phyloP scores from a whole-genome alignment of 2,797 vertebrate species.

The Enoplosus armatus region DNA sequence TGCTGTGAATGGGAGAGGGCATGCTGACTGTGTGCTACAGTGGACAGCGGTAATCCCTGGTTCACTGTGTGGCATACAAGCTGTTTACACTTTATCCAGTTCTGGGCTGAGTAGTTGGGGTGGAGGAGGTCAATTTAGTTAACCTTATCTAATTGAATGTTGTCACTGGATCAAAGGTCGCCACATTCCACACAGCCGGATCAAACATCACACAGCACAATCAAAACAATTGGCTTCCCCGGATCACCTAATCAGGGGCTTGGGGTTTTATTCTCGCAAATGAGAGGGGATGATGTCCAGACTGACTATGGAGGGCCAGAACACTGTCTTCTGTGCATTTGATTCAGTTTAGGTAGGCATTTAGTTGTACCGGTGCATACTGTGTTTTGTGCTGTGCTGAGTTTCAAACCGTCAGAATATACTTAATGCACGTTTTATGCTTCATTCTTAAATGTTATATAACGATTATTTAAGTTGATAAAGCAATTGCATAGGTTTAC shows the following conservation, averaged over 20 bases:
- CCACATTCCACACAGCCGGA: conserved; percentile 81
- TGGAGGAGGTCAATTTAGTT: conserved; percentile 83
- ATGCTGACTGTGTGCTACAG: conserved; percentile 50
- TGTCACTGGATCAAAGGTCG: conserved; percentile 86
- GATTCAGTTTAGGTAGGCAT: conserved; percentile 14
- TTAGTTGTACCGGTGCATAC: neutral
- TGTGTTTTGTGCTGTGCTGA: neutral
- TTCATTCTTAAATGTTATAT: neutral
- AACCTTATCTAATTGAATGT: conserved; percentile 86
- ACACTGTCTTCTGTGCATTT: conserved; percentile 18
- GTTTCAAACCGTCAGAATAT: neutral
- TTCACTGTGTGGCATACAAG: conserved; percentile 56
- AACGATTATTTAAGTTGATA: neutral
- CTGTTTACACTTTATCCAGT: conserved; percentile 73
- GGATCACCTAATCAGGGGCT: conserved; percentile 72
- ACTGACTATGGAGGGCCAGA: conserved; percentile 30
- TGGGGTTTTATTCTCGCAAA: conserved; percentile 71
- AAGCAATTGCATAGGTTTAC: neutral
- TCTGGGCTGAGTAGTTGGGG: conserved; percentile 59
- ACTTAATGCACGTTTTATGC: neutral
- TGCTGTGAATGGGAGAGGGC: conserved; percentile 21
- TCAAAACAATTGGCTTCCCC: conserved; percentile 80
- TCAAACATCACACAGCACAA: conserved; percentile 78
- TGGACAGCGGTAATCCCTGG: conserved; percentile 58
- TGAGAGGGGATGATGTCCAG: conserved; percentile 61